Conservation (phyloP, 2,797 vertebrate genomes). For the Hippoglossus hippoglossus region DNA sequence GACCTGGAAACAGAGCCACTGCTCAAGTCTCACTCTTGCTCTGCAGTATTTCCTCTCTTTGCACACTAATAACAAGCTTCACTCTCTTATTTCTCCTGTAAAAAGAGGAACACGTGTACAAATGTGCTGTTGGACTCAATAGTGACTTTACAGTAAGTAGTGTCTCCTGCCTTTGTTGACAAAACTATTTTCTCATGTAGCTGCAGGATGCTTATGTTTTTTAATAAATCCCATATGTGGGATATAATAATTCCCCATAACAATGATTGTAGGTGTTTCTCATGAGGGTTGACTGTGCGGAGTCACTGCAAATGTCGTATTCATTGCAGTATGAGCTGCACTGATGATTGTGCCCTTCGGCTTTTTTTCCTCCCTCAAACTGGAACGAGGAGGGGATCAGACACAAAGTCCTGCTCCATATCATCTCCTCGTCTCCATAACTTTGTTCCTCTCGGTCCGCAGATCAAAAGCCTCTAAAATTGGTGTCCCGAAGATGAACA, state of each 20-base stretch:
- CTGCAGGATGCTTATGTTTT: neutral
- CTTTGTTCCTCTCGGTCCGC: conserved; percentile 91
- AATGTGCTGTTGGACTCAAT: too few relatives aligned
- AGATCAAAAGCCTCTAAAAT: conserved; percentile 92
- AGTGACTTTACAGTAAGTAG: conserved; percentile 8
- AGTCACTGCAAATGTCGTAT: conserved; percentile 24
- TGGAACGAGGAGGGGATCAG: neutral
- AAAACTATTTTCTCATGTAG: neutral
- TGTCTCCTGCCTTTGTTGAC: neutral
- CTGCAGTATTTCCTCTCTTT: conserved; percentile 21
- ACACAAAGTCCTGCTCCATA: neutral
- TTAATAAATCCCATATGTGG: neutral
- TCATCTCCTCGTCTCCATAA: conserved; percentile 82
- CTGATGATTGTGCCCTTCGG: conserved; percentile 62
- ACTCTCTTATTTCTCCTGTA: neutral
- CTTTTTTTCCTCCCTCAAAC: conserved; percentile 36
- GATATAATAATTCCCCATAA: neutral
- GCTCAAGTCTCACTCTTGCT: conserved; percentile 18
- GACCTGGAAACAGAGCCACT: conserved; percentile 43
- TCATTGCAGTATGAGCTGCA: conserved; percentile 42
- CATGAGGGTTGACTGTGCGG: neutral
- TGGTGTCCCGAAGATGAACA: conserved; percentile 89
- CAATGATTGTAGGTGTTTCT: conserved; percentile 7
- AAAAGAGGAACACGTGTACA: neutral
- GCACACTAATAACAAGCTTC: conserved; percentile 34